Evolutionary conservation across 2,888 invertebrate genomes (phyloP), one percentile per base, ranked within the genome.

Genomic region (Eristalis tenax): DNA sequence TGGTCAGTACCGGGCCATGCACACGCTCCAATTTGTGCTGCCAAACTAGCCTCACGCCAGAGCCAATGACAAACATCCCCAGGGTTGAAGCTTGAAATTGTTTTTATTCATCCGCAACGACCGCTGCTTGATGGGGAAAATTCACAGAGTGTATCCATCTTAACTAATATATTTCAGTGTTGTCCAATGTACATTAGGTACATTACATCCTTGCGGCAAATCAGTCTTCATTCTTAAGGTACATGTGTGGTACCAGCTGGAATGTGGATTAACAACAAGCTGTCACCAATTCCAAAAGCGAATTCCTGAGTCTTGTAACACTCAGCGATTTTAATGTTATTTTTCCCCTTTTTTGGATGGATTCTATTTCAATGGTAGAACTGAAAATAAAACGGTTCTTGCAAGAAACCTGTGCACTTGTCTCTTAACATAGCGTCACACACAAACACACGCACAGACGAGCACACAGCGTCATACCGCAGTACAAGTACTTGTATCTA

Each of bases 381-480:
- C 73, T 59, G 28, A 57, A 78, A 75, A 85, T 26, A 59, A 77
- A 87, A 87, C 87, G 83, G 87, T 87, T 83, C 83, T 76, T 83
- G 23, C 43, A 64, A 50, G 23, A 87, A 79, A 87, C 83, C 69
- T 79, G 83, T 83, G 83, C 87, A 87, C 87, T 87, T 83, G 87
- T 79, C 35, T 76, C 50, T 50, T 50, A 50, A 64, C 70, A 22
- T 57, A 68, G 68, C 66, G 59, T 71, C 43, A 38, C 15, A 71
- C 18, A 63, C 22, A 32, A 35, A 74, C 68, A 35, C 28, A 35
- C 70, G 32, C 50, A 18, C 5, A 69, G 35, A 69, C 76, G 64
- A 61, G 56, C 56, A 40, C 59, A 82, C 77, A 23, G n/a, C n/a
- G n/a, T n/a, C n/a, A n/a, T n/a, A n/a, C 78, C 50, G 50, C 50